These are phyloP conservation scores for Rhagoletis zephyria DNA, from an alignment of 1,140 invertebrate species.

Conservation along the genomic window DNA sequence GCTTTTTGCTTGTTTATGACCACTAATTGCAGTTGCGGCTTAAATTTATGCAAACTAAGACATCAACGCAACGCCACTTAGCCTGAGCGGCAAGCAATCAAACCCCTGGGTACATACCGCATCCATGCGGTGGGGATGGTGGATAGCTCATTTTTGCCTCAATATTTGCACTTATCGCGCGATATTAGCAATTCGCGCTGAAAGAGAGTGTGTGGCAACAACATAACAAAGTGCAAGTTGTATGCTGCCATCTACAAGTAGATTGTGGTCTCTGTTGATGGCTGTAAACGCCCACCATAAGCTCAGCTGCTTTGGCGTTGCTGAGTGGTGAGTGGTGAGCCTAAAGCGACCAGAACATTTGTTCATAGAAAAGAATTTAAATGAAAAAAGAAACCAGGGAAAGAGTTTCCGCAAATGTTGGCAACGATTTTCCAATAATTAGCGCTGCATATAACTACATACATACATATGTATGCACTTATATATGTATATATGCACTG, in stretches of 20 bases:
- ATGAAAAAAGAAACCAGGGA: not conserved
- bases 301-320: not conserved
- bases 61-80: slow-evolving; percentile 6
- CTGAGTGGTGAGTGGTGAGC: not conserved
- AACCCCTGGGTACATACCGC: not conserved
- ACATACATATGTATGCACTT: too few species aligned
- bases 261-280: not conserved
- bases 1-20: not conserved
- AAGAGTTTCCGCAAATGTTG: not conserved
- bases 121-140: not conserved
- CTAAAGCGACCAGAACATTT: not conserved
- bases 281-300: not conserved
- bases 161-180: not conserved
- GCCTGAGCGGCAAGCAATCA: not conserved
- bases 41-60: slow-evolving; percentile 8
- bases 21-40: not conserved
- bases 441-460: not conserved
- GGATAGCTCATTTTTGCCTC: not conserved
- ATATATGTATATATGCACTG: too few species aligned
- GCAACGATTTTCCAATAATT: not conserved
- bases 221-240: not conserved
- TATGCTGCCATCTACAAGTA: not conserved
- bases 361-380: not conserved
- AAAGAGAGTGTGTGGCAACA: not conserved
- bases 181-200: not conserved